These are phyloP conservation scores for Nemotelus nigrinus DNA, from an alignment of 2,888 invertebrate species.

Conservation along the genomic window DNA sequence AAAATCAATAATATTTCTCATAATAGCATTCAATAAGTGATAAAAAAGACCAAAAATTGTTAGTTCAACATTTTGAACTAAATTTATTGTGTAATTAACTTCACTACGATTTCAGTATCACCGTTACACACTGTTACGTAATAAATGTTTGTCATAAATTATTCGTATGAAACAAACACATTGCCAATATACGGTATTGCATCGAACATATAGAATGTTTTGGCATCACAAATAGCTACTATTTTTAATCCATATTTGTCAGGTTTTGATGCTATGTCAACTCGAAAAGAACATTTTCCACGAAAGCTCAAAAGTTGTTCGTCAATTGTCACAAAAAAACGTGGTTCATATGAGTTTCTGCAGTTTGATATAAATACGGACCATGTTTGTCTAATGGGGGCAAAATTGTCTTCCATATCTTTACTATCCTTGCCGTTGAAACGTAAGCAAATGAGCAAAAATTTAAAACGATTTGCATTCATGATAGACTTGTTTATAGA, in stretches of 20 bases:
- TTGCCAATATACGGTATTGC: slow-evolving; percentile 15
- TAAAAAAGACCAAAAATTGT: too few species aligned
- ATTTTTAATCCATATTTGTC: slow-evolving; percentile 11
- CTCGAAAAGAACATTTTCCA: background rate
- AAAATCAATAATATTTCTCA: too few species aligned
- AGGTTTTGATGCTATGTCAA: slow-evolving; percentile 3
- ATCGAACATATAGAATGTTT: slow-evolving; percentile 13
- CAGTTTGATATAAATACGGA: slow-evolving; percentile 11
- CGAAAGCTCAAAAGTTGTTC: slow-evolving; percentile 18
- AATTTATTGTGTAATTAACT: too few species aligned
- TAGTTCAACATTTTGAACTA: too few species aligned
- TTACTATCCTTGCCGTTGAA: slow-evolving; percentile 9
- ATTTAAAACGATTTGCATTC: slow-evolving; percentile 5
- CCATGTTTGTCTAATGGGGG: slow-evolving; percentile 15
- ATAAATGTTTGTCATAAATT: too few species aligned
- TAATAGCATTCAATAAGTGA: too few species aligned
- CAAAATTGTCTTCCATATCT: slow-evolving; percentile 15
- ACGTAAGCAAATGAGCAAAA: slow-evolving; percentile 10
- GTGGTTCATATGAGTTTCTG: slow-evolving; percentile 13
- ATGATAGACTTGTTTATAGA: slow-evolving; percentile 2
- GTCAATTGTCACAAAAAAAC: slow-evolving; percentile 9
- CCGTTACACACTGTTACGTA: too few species aligned
- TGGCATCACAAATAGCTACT: slow-evolving; percentile 12
- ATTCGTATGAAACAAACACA: too few species aligned
- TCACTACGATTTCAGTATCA: too few species aligned